Conservation (phyloP, 2,113 vertebrate species). For the Tyto alba region DNA sequence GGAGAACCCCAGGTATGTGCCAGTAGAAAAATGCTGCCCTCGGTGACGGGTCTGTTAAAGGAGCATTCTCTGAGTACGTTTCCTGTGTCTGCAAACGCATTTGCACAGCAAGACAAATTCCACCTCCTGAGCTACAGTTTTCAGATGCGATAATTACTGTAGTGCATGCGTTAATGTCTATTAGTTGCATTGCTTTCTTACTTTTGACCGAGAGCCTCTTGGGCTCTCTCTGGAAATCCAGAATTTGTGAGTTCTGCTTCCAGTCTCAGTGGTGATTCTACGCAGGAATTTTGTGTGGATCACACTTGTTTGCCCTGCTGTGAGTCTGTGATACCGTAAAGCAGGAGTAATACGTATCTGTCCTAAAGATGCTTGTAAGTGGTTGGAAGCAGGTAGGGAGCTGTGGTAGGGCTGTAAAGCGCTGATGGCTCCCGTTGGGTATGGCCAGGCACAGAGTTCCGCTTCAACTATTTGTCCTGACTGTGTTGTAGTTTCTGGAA, state of each 20-base stretch:
- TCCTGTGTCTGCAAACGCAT: neutral
- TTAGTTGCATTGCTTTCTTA: neutral
- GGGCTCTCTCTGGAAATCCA: neutral
- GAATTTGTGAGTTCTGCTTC: neutral
- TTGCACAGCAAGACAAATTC: neutral
- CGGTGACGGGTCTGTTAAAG: neutral
- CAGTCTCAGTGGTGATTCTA: neutral
- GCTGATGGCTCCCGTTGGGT: rapidly evolving
- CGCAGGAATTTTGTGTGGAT: neutral
- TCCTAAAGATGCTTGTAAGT: neutral
- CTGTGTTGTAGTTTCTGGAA: constrained; percentile 87
- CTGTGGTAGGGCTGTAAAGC: neutral
- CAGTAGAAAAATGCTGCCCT: neutral
- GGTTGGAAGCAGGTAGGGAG: neutral
- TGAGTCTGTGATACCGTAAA: neutral
- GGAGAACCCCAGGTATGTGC: constrained; percentile 92
- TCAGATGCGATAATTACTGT: neutral
- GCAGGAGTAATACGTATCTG: rapidly evolving
- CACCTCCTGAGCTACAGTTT: neutral
- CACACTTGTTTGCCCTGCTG: neutral
- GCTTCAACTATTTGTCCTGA: constrained; percentile 8
- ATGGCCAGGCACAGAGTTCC: neutral
- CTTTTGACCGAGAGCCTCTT: neutral
- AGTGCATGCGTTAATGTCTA: neutral
- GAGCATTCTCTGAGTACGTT: neutral